Percentiles rank a stretch among this genome's conserved stretches.
These are phyloP conservation scores for Corythoichthys intestinalis DNA, from an alignment of 2,113 vertebrate species.

Conservation along the genomic window DNA sequence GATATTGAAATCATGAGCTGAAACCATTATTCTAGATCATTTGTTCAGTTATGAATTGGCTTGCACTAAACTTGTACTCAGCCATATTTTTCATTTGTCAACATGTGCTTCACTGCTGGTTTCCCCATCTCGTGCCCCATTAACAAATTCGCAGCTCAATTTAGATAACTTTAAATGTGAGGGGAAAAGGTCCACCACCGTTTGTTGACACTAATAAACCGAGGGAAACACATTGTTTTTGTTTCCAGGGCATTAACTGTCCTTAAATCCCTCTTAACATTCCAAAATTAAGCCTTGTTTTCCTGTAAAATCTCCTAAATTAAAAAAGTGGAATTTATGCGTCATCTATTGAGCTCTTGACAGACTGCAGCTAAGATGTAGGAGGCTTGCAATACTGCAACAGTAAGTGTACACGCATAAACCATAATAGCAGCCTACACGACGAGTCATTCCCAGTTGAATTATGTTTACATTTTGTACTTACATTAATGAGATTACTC, in stretches of 20 bases:
- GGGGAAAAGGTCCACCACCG: not conserved
- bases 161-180: slow-evolving; percentile 2
- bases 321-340: slow-evolving; percentile 51
- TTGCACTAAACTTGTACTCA: not conserved
- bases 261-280: slow-evolving; percentile 43
- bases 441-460: slow-evolving; percentile 32
- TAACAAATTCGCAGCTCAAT: not conserved
- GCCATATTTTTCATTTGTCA: slow-evolving; percentile 22
- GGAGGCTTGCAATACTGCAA: slow-evolving; percentile 33
- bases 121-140: not conserved
- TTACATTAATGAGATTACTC: slow-evolving; percentile 3
- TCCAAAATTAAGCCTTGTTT: slow-evolving; percentile 53
- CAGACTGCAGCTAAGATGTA: slow-evolving; percentile 32
- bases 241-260: slow-evolving; percentile 33
- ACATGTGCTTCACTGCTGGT: not conserved
- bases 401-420: slow-evolving; percentile 33
- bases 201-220: slow-evolving; percentile 36
- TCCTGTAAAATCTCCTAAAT: slow-evolving; percentile 57
- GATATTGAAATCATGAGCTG: not conserved
- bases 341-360: slow-evolving; percentile 52
- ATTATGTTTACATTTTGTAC: slow-evolving; percentile 15
- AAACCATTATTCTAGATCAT: not conserved
- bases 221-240: slow-evolving; percentile 28
- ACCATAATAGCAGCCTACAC: slow-evolving; percentile 46
- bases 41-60: slow-evolving; percentile 4